Percentiles rank a stretch among this genome's conserved stretches.
phyloP scores from a whole-genome alignment of 92 coral and sea anemone species.

The Hydrozoanthus gracilis region DNA sequence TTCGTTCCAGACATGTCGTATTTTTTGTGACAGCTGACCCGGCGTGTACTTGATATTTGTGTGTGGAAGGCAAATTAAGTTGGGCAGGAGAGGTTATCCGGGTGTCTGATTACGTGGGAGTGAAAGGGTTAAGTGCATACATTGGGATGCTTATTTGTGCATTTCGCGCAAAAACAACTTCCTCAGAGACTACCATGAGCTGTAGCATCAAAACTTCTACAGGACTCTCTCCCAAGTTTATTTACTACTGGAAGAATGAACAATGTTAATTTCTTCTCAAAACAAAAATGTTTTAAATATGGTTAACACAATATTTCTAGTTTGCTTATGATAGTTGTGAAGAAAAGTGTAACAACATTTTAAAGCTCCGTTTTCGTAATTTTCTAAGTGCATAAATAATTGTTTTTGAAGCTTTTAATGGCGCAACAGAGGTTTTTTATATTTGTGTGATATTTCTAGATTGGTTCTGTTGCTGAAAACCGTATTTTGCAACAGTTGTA shows the following conservation, averaged over 20 bases:
- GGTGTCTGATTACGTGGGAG: too few species aligned
- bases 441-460: slow-evolving; percentile 21
- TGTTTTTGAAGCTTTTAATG: slow-evolving; percentile 3
- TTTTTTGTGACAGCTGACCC: slow-evolving; percentile 12
- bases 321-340: not conserved
- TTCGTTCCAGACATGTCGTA: slow-evolving; percentile 9
- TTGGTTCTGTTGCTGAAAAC: slow-evolving; percentile 9
- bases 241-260: slow-evolving; percentile 1
- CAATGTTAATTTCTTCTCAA: not conserved
- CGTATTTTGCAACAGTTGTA: slow-evolving; percentile 8
- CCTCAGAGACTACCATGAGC: slow-evolving; percentile 1
- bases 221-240: slow-evolving; percentile 16
- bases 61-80: too few species aligned
- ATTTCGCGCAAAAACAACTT: not conserved
- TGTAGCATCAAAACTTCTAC: not conserved
- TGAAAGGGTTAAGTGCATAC: not conserved
- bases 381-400: not conserved
- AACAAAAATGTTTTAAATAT: not conserved
- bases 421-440: not conserved
- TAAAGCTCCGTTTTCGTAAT: not conserved
- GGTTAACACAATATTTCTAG: not conserved
- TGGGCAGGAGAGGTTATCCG: too few species aligned
- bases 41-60: not conserved
- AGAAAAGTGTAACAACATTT: not conserved
- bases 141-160: not conserved